phyloP scores from a whole-genome alignment of 2,113 vertebrate genomes.

The Coturnix japonica region DNA sequence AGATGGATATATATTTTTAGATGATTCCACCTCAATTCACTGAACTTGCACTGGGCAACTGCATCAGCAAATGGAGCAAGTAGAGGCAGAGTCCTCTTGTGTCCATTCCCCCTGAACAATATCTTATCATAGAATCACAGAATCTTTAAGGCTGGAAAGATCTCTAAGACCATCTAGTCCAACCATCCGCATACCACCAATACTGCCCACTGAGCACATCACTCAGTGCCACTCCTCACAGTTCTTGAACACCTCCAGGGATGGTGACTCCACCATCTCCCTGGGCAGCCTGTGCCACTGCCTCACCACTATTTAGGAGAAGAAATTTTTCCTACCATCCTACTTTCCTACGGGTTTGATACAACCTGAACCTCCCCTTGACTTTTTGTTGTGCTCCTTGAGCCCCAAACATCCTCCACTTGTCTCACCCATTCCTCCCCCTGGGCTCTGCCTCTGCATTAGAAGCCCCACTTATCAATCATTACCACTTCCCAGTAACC shows the following conservation, averaged over 20 bases:
- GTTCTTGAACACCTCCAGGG: too few relatives aligned
- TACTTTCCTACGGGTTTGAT: too few relatives aligned
- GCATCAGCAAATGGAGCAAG: neutral
- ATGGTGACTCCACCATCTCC: too few relatives aligned
- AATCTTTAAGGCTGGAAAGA: too few relatives aligned
- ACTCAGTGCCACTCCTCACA: too few relatives aligned
- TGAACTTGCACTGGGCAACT: neutral
- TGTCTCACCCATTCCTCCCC: neutral
- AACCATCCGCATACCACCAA: too few relatives aligned
- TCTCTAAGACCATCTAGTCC: too few relatives aligned
- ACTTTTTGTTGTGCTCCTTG: neutral
- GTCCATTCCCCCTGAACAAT: neutral
- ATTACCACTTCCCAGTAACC: neutral
- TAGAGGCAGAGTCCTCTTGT: neutral
- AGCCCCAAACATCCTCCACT: neutral
- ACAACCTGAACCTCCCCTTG: neutral
- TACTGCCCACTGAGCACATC: too few relatives aligned
- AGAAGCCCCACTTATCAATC: neutral
- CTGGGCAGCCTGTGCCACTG: too few relatives aligned
- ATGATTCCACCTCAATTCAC: neutral
- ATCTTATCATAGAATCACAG: too few relatives aligned
- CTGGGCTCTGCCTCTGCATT: accelerated
- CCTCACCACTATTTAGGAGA: too few relatives aligned
- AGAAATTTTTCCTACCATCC: too few relatives aligned
- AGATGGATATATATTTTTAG: neutral